These are phyloP conservation scores for Apis florea DNA, from an alignment of 1,140 invertebrate genomes.

Conservation along the genomic window DNA sequence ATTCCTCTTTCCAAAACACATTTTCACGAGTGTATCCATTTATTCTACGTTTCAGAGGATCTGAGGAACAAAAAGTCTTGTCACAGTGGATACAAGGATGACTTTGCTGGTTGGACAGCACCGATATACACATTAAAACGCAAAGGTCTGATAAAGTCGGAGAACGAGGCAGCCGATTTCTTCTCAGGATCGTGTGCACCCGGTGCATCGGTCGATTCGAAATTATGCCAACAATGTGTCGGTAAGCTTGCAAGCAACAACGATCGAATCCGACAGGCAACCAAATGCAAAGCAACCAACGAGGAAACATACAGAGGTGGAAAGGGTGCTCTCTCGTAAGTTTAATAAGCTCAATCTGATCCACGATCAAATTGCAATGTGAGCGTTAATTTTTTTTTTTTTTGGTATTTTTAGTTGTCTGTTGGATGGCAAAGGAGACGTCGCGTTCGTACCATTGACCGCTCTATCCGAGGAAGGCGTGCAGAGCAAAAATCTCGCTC, in stretches of 20 bases:
- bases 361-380: not conserved
- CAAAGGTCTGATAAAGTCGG: conserved; percentile 76
- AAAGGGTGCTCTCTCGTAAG: conserved; percentile 84
- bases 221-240: conserved; percentile 76
- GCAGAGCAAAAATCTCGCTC: conserved; percentile 80
- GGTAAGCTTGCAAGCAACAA: conserved; percentile 74
- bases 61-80: conserved; percentile 82
- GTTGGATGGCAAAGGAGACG: conserved; percentile 83
- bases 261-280: conserved; percentile 62
- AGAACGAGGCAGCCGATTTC: conserved; percentile 78
- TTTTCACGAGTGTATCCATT: too few relatives aligned
- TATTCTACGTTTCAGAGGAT: conserved; percentile 66
- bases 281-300: conserved; percentile 75
- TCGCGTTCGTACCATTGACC: conserved; percentile 82
- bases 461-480: conserved; percentile 45
- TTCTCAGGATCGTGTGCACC: conserved; percentile 79
- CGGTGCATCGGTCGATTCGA: conserved; percentile 72
- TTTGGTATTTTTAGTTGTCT: conserved; percentile 81
- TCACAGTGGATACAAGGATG: conserved; percentile 74
- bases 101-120: conserved; percentile 81
- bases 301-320: conserved; percentile 78
- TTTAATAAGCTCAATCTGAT: not conserved
- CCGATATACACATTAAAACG: conserved; percentile 79
- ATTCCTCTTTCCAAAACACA: too few relatives aligned
- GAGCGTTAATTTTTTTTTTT: not conserved